These are phyloP conservation scores for Xenopus borealis DNA, from an alignment of 2,113 vertebrate genomes.

Conservation along the genomic window DNA sequence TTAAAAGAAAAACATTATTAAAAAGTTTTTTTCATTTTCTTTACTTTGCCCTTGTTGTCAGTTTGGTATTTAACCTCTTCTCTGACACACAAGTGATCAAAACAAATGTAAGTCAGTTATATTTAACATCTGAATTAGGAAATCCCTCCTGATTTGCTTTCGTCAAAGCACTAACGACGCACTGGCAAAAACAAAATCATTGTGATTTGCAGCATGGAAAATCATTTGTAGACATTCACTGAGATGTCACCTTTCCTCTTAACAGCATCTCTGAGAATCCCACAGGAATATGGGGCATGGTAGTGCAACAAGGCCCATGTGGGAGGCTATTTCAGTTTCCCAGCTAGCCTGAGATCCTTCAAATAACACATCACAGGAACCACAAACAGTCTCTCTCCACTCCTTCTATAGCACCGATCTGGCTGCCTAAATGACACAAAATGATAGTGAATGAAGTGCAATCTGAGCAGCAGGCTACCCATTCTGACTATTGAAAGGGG, in stretches of 20 bases:
- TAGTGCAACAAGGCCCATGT: not conserved
- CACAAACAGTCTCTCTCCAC: slow-evolving; percentile 29
- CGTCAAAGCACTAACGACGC: too few relatives aligned
- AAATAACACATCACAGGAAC: slow-evolving; percentile 37
- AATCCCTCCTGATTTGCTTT: too few relatives aligned
- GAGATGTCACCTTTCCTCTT: not conserved
- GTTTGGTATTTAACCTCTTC: too few relatives aligned
- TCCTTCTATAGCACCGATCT: slow-evolving; percentile 12
- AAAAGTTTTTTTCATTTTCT: too few relatives aligned
- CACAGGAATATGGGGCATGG: not conserved
- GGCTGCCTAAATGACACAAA: slow-evolving; percentile 43
- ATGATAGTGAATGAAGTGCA: slow-evolving; percentile 41
- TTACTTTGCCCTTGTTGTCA: too few relatives aligned
- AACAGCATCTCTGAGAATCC: not conserved
- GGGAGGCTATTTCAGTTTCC: not conserved
- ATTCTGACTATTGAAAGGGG: slow-evolving; percentile 35
- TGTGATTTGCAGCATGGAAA: not conserved
- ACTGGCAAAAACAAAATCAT: too few relatives aligned
- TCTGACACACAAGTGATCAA: too few relatives aligned
- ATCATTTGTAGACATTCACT: not conserved
- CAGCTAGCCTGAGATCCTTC: slow-evolving; percentile 7
- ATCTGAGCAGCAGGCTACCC: slow-evolving; percentile 40
- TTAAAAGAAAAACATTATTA: too few relatives aligned
- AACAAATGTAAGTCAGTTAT: too few relatives aligned
- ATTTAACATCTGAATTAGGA: too few relatives aligned